Conservation (phyloP, 2,888 invertebrate species). For the Polymixis flavicincta region DNA sequence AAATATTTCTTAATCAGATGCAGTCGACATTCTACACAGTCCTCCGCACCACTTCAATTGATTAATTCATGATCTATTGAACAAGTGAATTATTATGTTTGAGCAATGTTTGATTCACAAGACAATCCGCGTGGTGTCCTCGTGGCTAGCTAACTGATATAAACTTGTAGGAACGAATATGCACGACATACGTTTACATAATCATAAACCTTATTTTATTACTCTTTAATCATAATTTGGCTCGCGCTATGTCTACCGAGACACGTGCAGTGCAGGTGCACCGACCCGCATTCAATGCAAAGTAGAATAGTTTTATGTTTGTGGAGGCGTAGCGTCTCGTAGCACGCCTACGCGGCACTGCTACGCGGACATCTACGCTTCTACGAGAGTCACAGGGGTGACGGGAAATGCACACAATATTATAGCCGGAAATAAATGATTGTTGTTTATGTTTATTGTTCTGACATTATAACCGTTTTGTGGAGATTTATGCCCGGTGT, state of each 20-base stretch:
- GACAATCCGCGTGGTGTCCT: neutral
- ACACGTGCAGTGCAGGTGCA: neutral
- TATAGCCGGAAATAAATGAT: too few species aligned
- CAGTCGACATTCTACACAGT: neutral
- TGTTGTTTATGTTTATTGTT: too few species aligned
- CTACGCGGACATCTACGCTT: conserved; percentile 23
- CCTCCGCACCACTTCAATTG: neutral
- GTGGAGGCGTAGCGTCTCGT: conserved; percentile 18
- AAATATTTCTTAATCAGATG: neutral
- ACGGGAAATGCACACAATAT: neutral
- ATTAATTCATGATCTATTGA: conserved; percentile 6
- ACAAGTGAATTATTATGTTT: neutral
- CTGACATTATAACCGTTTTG: too few species aligned
- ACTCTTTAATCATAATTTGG: neutral
- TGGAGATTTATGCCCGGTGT: too few species aligned
- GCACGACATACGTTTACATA: neutral
- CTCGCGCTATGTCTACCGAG: neutral
- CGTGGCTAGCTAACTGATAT: neutral
- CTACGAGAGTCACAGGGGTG: conserved; percentile 16
- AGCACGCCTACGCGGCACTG: conserved; percentile 31
- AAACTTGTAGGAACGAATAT: conserved; percentile 4
- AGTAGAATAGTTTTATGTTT: neutral
- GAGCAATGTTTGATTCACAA: neutral
- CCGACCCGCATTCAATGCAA: neutral
- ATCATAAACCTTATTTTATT: neutral